These are phyloP conservation scores for Heteromurus nitidus DNA, from an alignment of 2,888 invertebrate genomes.

Conservation along the genomic window DNA sequence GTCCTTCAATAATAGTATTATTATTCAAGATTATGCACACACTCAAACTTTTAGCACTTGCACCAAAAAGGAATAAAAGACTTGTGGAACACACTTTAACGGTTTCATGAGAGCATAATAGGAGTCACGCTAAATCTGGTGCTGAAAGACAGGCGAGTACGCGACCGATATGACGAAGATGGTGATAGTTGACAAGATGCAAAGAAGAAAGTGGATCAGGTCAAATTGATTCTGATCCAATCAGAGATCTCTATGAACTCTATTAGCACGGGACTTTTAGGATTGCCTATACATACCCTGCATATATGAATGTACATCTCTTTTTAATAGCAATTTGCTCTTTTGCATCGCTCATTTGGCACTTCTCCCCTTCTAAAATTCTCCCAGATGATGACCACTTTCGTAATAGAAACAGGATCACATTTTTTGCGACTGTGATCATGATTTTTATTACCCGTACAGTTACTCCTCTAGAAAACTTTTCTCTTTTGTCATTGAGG, in stretches of 20 bases:
- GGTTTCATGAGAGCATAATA: background rate
- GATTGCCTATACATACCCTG: too few species aligned
- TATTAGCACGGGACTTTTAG: too few species aligned
- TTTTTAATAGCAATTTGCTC: too few species aligned
- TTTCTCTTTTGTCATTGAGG: background rate
- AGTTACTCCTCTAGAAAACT: background rate
- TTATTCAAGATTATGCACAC: too few species aligned
- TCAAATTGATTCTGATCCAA: conserved; percentile 52
- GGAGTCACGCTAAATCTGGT: conserved; percentile 41
- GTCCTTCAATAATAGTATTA: too few species aligned
- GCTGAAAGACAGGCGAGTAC: conserved; percentile 15
- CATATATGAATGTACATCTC: too few species aligned
- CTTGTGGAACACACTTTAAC: too few species aligned
- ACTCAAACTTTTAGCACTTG: background rate
- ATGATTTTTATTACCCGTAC: background rate
- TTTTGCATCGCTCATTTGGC: too few species aligned
- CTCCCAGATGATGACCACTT: background rate
- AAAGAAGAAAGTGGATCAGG: conserved; percentile 64
- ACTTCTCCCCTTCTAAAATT: background rate
- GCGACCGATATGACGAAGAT: conserved; percentile 1
- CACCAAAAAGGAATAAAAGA: background rate
- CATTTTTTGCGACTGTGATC: background rate
- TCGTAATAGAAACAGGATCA: background rate
- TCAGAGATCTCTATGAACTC: conserved; percentile 31
- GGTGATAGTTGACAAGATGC: conserved; percentile 46